These are phyloP conservation scores for Ptiloglossa arizonensis DNA, from an alignment of 1,140 invertebrate species.

Conservation along the genomic window DNA sequence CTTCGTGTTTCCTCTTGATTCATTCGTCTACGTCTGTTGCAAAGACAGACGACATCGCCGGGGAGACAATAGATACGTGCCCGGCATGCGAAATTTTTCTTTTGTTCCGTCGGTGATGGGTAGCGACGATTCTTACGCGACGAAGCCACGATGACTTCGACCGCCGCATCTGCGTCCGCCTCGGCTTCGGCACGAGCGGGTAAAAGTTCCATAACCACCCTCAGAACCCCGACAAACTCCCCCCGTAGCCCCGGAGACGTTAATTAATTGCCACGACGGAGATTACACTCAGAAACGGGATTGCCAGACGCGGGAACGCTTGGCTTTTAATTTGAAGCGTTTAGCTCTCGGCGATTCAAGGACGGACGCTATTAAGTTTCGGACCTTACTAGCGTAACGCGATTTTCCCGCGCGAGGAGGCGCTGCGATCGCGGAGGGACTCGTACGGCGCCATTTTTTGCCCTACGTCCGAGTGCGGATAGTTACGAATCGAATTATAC, in stretches of 20 bases:
- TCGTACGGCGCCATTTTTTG: too few species aligned
- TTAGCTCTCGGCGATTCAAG: not conserved
- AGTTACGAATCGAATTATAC: too few species aligned
- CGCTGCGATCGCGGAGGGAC: too few species aligned
- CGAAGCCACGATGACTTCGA: conserved; percentile 41
- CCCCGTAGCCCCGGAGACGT: not conserved
- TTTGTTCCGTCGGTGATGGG: conserved; percentile 35
- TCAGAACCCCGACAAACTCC: not conserved
- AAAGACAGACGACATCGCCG: conserved; percentile 48
- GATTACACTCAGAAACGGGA: conserved; percentile 1
- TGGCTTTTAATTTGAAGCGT: conserved; percentile 6
- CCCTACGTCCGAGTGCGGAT: too few species aligned
- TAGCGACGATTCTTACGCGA: conserved; percentile 49
- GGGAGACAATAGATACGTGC: conserved; percentile 56
- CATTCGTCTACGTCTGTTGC: conserved; percentile 47
- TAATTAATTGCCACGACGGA: conserved; percentile 16
- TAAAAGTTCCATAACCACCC: conserved; percentile 5
- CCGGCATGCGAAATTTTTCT: conserved; percentile 47
- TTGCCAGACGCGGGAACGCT: not conserved
- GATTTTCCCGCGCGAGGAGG: too few species aligned
- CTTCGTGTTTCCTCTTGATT: conserved; percentile 48
- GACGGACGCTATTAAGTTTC: not conserved
- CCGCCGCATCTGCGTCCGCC: conserved; percentile 24
- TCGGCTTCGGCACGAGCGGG: not conserved
- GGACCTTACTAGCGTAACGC: too few species aligned